A percentile compares a stretch with the other conserved stretches of the same genome.
These are phyloP conservation scores for Drosophila robusta DNA, from an alignment of 2,888 invertebrate genomes.

Conservation along the genomic window DNA sequence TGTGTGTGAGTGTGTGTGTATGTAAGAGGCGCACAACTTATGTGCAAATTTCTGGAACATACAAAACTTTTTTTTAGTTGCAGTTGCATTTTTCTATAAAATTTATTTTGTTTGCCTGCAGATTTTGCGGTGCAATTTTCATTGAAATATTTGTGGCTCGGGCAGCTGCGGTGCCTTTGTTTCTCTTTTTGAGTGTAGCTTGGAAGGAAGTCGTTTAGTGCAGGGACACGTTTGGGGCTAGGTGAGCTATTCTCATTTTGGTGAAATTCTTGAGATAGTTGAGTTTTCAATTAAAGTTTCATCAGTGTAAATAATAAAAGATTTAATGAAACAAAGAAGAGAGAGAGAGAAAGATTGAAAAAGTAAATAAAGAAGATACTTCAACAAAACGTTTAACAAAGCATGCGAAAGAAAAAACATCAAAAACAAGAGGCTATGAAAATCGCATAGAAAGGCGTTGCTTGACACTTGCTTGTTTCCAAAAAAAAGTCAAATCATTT, in stretches of 20 bases:
- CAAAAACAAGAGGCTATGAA: not conserved
- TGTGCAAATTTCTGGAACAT: constrained; percentile 31
- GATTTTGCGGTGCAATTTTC: constrained; percentile 40
- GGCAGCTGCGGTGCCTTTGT: constrained; percentile 27
- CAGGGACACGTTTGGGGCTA: constrained; percentile 9
- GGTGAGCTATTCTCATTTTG: constrained; percentile 2
- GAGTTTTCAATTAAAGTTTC: constrained; percentile 5
- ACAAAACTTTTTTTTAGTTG: constrained; percentile 25
- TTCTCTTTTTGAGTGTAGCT: constrained; percentile 11
- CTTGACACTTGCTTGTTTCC: not conserved
- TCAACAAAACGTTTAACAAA: too few species aligned
- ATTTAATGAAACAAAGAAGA: not conserved
- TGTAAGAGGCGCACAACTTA: constrained; percentile 12
- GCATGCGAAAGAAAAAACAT: not conserved
- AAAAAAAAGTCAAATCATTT: too few species aligned
- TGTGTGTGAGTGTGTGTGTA: constrained; percentile 2
- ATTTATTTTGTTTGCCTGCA: constrained; percentile 45
- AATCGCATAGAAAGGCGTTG: not conserved
- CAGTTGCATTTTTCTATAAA: constrained; percentile 43
- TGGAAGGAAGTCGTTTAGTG: not conserved
- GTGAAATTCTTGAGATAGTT: not conserved
- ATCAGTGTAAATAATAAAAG: not conserved
- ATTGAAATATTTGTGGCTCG: constrained; percentile 51
- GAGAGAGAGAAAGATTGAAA: not conserved
- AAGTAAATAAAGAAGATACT: too few species aligned